Percentiles rank a stretch among this genome's conserved stretches.
Conservation (phyloP, 2,888 invertebrate species). For the Campopleginae sp. region DNA sequence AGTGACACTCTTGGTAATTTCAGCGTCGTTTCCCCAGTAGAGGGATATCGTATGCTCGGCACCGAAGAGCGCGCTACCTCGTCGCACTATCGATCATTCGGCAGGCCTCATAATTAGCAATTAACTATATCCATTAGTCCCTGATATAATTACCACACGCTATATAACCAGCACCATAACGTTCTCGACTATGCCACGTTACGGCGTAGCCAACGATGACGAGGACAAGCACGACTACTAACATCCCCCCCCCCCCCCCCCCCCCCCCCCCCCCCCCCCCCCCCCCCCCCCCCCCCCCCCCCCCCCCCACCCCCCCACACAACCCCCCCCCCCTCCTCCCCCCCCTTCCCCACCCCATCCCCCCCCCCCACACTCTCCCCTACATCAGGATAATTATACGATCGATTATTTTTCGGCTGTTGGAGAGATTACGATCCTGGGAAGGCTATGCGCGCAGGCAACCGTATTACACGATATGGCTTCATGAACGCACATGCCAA, state of each 20-base stretch:
- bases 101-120: slow-evolving; percentile 84
- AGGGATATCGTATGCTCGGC: slow-evolving; percentile 70
- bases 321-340: slow-evolving; percentile 12
- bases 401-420: slow-evolving; percentile 77
- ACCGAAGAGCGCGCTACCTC: slow-evolving; percentile 73
- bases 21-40: slow-evolving; percentile 71
- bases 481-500: slow-evolving; percentile 28
- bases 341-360: slow-evolving; percentile 8
- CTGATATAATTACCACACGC: slow-evolving; percentile 84
- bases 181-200: slow-evolving; percentile 29
- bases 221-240: slow-evolving; percentile 64
- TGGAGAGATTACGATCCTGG: slow-evolving; percentile 17
- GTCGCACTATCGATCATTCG: slow-evolving; percentile 83
- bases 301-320: slow-evolving; percentile 28
- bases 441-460: slow-evolving; percentile 16
- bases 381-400: slow-evolving; percentile 81
- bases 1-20: slow-evolving; percentile 81
- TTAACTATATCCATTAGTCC: slow-evolving; percentile 84
- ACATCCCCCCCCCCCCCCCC: slow-evolving; percentile 31
- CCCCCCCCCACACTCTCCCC: slow-evolving; percentile 24
- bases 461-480: slow-evolving; percentile 15
- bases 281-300: slow-evolving; percentile 1
- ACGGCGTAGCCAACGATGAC: slow-evolving; percentile 50
- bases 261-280: slow-evolving; percentile 23
- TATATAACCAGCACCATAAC: slow-evolving; percentile 70